Evolutionary conservation across 2,888 invertebrate genomes (phyloP), one percentile per base, ranked within the genome.

Genomic region (Gibbula magus): DNA sequence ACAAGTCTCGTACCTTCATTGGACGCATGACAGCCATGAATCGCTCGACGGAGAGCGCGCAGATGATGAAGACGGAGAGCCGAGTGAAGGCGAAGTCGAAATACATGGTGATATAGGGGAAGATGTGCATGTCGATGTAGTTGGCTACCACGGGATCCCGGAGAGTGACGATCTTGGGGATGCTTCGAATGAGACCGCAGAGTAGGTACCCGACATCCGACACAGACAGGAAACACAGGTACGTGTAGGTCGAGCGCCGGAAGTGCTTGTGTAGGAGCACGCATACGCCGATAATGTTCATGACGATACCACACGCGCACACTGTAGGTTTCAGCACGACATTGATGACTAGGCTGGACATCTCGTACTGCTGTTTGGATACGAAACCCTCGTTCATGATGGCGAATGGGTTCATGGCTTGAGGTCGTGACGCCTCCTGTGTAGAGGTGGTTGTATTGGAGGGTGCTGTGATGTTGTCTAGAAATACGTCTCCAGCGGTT

Each of bases 331-430:
- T 70, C 18, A 70, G 70, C 8, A 70, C n/a, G 39, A 70, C n/a
- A 20, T 70, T 39, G 39, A 70, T 39, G 20, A 70, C 39, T 16
- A 70, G 70, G 35, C 35, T 70, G 39, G 20, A 35, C 39, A n/a
- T 70, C 39, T 70, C 70, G 70, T 70, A 70, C 25, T 70, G 70
- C 2, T 70, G 35, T 10, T 70, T 70, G 35, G 70, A 70, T 1
- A 70, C 70, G 20, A 39, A 10, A 10, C 70, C 70, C 35, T 70
- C n/a, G 70, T 70, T 29, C 18, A 32, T 70, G 35, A 70, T 20
- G n/a, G 32, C 70, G 39, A 32, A 70, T 5, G 70, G 70, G 29
- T 61, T 61, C 22, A 56, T 20, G 4, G 56, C 7, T 20, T 7
- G 10, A 13, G 45, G 45, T 7, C 45, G 45, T 45, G 45, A 13